phyloP scores from a whole-genome alignment of 2,888 invertebrate genomes.

The Pimpla rufipes region DNA sequence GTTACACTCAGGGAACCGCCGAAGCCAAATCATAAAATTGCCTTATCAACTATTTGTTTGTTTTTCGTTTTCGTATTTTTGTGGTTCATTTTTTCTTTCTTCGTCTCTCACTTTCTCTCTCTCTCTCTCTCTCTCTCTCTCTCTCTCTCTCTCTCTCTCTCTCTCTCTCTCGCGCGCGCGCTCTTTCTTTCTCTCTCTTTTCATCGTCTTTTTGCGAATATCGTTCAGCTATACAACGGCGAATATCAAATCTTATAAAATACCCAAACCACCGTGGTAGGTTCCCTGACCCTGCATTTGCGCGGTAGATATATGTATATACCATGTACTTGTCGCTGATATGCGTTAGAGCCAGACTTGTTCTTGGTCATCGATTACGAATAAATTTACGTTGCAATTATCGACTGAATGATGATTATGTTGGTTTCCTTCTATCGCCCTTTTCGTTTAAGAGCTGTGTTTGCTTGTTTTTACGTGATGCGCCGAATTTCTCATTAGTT shows the following conservation, averaged over 20 bases:
- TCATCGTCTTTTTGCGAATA: conserved; percentile 33
- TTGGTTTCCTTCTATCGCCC: conserved; percentile 11
- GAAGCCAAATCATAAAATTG: conserved; percentile 79
- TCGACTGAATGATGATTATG: conserved; percentile 58
- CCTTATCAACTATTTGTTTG: conserved; percentile 70
- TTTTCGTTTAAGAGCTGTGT: conserved; percentile 27
- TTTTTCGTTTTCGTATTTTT: conserved; percentile 40
- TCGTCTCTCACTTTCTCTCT: conserved; percentile 23
- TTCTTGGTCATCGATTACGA: conserved; percentile 79
- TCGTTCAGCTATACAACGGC: conserved; percentile 79
- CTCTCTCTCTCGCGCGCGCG: not conserved
- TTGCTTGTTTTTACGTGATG: conserved; percentile 17
- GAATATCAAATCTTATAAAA: conserved; percentile 85
- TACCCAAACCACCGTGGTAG: conserved; percentile 82
- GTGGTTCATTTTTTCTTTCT: conserved; percentile 33
- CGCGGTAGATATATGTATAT: conserved; percentile 69
- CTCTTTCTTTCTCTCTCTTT: conserved; percentile 51
- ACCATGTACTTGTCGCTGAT: conserved; percentile 80
- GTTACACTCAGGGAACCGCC: conserved; percentile 78
- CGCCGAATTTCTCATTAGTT: not conserved
- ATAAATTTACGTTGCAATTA: conserved; percentile 56
- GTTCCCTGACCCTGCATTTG: conserved; percentile 76
- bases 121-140: conserved; percentile 45
- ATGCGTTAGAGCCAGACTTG: conserved; percentile 84
- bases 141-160: conserved; percentile 34